These are phyloP conservation scores for Globicephala melas DNA, from an alignment of 2,113 vertebrate species.

Conservation along the genomic window DNA sequence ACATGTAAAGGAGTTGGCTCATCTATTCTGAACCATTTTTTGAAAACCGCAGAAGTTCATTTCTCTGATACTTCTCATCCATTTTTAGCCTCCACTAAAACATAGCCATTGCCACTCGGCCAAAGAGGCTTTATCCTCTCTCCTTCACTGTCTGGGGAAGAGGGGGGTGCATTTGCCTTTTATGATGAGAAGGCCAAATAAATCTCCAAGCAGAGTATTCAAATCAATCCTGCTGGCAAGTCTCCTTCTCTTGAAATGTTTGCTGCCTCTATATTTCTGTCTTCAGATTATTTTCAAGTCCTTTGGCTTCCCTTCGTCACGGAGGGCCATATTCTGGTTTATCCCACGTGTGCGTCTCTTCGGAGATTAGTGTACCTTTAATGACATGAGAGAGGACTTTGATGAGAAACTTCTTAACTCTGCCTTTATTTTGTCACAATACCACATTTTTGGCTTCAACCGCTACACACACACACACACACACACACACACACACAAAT, in stretches of 20 bases:
- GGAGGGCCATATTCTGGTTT: slow-evolving; percentile 48
- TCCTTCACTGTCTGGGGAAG: slow-evolving; percentile 40
- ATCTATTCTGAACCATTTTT: slow-evolving; percentile 59
- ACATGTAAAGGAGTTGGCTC: slow-evolving; percentile 68
- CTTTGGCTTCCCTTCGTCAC: slow-evolving; percentile 46
- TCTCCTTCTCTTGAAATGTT: slow-evolving; percentile 80
- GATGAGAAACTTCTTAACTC: slow-evolving; percentile 67
- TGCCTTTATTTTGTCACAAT: slow-evolving; percentile 62
- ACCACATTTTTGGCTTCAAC: neutral
- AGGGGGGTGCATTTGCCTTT: slow-evolving; percentile 58
- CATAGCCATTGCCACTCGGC: slow-evolving; percentile 73
- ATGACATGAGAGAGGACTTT: slow-evolving; percentile 17
- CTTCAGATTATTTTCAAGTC: slow-evolving; percentile 76
- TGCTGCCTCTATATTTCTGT: slow-evolving; percentile 75
- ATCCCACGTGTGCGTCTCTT: neutral
- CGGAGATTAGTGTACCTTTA: slow-evolving; percentile 73
- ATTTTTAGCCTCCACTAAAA: slow-evolving; percentile 76
- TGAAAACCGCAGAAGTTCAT: slow-evolving; percentile 66
- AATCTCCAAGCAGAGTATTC: slow-evolving; percentile 79
- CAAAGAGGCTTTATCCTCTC: slow-evolving; percentile 64
- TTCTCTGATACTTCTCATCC: slow-evolving; percentile 62
- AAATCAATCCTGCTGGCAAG: slow-evolving; percentile 80
- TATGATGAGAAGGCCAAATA: slow-evolving; percentile 78
- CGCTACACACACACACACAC: neutral
- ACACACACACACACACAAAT: neutral